Evolutionary conservation across 2,888 invertebrate genomes (phyloP), one percentile per base, ranked within the genome.

Genomic region (Caenorhabditis becei): DNA sequence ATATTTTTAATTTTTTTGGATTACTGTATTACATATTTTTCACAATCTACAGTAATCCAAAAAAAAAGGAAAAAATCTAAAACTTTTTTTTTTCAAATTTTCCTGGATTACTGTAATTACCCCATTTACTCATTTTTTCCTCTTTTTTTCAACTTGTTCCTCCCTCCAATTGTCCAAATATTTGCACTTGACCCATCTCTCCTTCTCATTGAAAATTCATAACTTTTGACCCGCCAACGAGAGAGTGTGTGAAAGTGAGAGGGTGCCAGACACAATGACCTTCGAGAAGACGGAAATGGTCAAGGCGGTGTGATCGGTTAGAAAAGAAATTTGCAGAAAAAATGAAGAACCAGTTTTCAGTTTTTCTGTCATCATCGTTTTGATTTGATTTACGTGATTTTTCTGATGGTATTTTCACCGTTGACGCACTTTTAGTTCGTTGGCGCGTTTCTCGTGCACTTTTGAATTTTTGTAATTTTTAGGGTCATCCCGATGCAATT

Each of bases 151-250:
- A 32, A 32, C 32, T 10, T 7, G 4, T 18, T 18, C 4, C 49
- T 14, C 24, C 7, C 14, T 32, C 26, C 11, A 54, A 66, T 20
- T 66, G 35, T 47, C 18, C 66, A 56, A 70, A 70, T 59, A 59
- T 59, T 70, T 61, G 44, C 47, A 47, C 63, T 71, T 71, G 62
- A 56, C 63, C 71, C 54, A 14, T 14, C 41, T 14, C 47, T 18
- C 18, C 47, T 26, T 23, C 47, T 37, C 41, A 63, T 71, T 26
- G 47, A 62, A 63, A 71, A 71, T 71, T 71, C 71, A 71, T 71
- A 71, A 71, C 71, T 71, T 71, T 63, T 71, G 62, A 62, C 63
- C 63, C 20, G 8, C 4, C 37, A 18, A 32, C 20, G 62, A 56
- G 54, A 58, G 20, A 69, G 58, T 58, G 11, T 10, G 3, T 14